Conservation (phyloP, 2,888 invertebrate genomes). For the Chalcis sispes region DNA sequence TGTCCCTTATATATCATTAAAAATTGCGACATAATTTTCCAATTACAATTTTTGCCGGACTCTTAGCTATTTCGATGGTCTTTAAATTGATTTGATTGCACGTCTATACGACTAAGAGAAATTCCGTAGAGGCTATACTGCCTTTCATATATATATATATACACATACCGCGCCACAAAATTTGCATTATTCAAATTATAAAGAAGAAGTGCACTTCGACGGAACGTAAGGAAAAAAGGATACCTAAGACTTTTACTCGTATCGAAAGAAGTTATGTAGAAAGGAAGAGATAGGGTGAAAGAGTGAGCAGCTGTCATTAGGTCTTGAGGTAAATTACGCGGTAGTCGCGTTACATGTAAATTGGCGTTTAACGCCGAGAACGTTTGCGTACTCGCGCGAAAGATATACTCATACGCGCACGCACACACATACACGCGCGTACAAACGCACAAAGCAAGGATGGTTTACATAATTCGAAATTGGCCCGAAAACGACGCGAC, state of each 20-base stretch:
- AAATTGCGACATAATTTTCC: constrained; percentile 6
- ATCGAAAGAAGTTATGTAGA: constrained; percentile 4
- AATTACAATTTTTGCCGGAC: neutral
- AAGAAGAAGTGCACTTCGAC: neutral
- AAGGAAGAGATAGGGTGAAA: too few species aligned
- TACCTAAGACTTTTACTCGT: neutral
- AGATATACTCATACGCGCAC: constrained; percentile 47
- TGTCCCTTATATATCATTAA: too few species aligned
- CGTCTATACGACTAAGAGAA: neutral
- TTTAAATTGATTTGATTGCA: constrained; percentile 13
- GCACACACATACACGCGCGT: constrained; percentile 50
- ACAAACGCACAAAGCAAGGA: constrained; percentile 44
- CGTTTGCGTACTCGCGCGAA: too few species aligned
- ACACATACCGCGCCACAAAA: neutral
- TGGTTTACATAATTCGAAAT: constrained; percentile 67
- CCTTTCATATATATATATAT: too few species aligned
- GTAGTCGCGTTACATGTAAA: constrained; percentile 62
- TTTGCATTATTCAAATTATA: constrained; percentile 49
- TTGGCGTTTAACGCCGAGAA: constrained; percentile 64
- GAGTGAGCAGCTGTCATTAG: constrained; percentile 61
- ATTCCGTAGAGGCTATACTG: too few species aligned
- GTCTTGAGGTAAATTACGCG: constrained; percentile 61
- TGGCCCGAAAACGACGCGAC: constrained; percentile 65
- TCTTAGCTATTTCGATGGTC: neutral
- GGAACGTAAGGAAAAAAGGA: too few species aligned